A percentile compares a stretch with the other conserved stretches of the same genome.
Evolutionary conservation across 2,888 invertebrate genomes (phyloP).

Genomic region (Automeris io): DNA sequence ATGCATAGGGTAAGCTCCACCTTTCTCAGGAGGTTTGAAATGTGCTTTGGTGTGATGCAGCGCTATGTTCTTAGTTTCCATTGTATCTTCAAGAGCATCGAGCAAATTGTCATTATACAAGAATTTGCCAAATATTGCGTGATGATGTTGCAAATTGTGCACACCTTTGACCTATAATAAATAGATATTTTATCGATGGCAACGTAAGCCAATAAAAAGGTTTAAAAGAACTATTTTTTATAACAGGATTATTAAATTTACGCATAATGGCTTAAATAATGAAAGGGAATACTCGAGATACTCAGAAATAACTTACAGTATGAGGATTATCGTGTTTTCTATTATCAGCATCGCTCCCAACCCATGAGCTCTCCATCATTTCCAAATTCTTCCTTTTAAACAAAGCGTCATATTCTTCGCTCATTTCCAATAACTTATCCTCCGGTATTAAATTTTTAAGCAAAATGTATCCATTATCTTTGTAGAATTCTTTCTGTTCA

Average conservation of each 20-base stretch:
- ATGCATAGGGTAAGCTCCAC: conserved; percentile 78
- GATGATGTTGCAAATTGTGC: conserved; percentile 77
- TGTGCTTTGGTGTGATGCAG: conserved; percentile 80
- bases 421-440: conserved; percentile 59
- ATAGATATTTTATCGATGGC: not conserved
- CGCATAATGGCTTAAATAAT: too few species aligned
- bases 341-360: conserved; percentile 53
- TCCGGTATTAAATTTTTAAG: conserved; percentile 56
- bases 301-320: conserved; percentile 30
- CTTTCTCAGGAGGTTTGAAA: conserved; percentile 75
- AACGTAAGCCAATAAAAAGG: not conserved
- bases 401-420: conserved; percentile 65
- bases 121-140: conserved; percentile 62
- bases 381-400: conserved; percentile 65
- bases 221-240: not conserved
- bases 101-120: conserved; percentile 64
- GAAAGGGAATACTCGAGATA: not conserved
- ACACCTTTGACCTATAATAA: conserved; percentile 72
- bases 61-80: conserved; percentile 70
- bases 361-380: conserved; percentile 75
- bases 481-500: conserved; percentile 66
- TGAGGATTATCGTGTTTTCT: conserved; percentile 30
- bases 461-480: conserved; percentile 72
- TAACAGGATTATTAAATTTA: not conserved
- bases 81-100: conserved; percentile 71